Conservation (phyloP, 2,113 vertebrate genomes). For the Eublepharis macularius region DNA sequence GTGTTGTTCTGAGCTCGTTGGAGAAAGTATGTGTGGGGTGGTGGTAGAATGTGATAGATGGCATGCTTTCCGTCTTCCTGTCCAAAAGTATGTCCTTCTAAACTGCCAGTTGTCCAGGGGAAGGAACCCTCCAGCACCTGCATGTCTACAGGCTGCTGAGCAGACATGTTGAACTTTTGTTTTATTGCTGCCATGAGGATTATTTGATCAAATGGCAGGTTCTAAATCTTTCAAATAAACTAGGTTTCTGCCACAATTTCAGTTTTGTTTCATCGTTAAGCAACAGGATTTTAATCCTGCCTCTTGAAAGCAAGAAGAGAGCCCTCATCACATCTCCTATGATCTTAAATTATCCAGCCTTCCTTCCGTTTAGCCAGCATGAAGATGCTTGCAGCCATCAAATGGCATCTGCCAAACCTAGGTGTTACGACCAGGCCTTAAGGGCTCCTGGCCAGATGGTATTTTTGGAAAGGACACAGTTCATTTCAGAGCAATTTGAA, state of each 20-base stretch:
- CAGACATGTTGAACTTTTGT: no score
- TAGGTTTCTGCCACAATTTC: not conserved
- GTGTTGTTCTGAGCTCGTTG: no score
- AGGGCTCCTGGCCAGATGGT: slow-evolving; percentile 76
- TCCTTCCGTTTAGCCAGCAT: slow-evolving; percentile 53
- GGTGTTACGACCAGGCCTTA: slow-evolving; percentile 72
- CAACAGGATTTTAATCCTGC: slow-evolving; percentile 53
- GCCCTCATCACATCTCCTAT: slow-evolving; percentile 58
- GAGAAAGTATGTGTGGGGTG: no score
- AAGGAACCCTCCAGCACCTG: no score
- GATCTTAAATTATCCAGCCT: slow-evolving; percentile 68
- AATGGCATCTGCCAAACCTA: slow-evolving; percentile 71
- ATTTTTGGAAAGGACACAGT: slow-evolving; percentile 83
- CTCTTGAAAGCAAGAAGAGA: slow-evolving; percentile 52
- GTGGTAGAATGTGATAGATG: no score
- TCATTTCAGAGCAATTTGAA: slow-evolving; percentile 80
- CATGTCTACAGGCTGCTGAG: no score
- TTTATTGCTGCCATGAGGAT: no score
- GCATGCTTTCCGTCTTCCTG: no score
- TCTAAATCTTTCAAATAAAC: no score
- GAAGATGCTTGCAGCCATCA: slow-evolving; percentile 72
- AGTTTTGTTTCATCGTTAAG: slow-evolving; percentile 37
- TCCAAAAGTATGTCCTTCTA: no score
- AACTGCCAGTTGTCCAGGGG: no score
- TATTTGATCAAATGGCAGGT: no score